These are phyloP conservation scores for Priapulus caudatus DNA, from an alignment of 2,888 invertebrate genomes.

Conservation along the genomic window DNA sequence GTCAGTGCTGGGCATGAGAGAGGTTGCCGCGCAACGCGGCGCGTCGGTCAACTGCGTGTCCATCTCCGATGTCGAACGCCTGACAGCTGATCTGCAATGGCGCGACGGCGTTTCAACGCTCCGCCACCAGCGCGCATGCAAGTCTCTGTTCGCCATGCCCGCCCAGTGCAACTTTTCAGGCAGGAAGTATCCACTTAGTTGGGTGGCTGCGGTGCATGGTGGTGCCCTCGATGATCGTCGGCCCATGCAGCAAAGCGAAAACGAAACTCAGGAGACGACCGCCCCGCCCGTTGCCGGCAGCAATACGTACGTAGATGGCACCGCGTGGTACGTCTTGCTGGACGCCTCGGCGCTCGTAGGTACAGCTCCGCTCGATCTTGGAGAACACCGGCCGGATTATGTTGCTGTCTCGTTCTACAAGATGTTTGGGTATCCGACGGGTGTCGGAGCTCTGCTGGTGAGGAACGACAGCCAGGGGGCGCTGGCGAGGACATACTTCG, in stretches of 20 bases:
- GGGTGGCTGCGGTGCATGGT: slow-evolving; percentile 51
- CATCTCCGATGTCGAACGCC: not conserved
- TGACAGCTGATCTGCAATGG: not conserved
- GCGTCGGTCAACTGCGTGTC: slow-evolving; percentile 22
- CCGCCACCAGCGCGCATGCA: not conserved
- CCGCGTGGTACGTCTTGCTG: slow-evolving; percentile 51
- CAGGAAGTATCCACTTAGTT: slow-evolving; percentile 65
- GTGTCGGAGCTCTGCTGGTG: slow-evolving; percentile 75
- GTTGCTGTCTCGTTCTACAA: slow-evolving; percentile 83
- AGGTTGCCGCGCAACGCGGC: slow-evolving; percentile 44
- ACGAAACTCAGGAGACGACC: no score
- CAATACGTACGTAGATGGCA: no score
- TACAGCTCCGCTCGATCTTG: slow-evolving; percentile 63
- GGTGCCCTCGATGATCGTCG: slow-evolving; percentile 45
- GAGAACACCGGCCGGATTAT: slow-evolving; percentile 65
- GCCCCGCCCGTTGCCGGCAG: no score
- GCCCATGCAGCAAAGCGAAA: no score
- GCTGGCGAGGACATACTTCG: slow-evolving; percentile 63
- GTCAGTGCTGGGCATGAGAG: slow-evolving; percentile 83
- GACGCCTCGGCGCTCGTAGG: slow-evolving; percentile 75
- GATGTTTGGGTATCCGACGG: slow-evolving; percentile 91
- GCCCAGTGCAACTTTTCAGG: slow-evolving; percentile 94
- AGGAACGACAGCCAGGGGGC: slow-evolving; percentile 46
- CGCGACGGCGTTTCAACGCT: not conserved
- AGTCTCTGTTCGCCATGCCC: slow-evolving; percentile 61